Evolutionary conservation across 2,888 invertebrate species (phyloP).

Genomic region (Xylota segnis): DNA sequence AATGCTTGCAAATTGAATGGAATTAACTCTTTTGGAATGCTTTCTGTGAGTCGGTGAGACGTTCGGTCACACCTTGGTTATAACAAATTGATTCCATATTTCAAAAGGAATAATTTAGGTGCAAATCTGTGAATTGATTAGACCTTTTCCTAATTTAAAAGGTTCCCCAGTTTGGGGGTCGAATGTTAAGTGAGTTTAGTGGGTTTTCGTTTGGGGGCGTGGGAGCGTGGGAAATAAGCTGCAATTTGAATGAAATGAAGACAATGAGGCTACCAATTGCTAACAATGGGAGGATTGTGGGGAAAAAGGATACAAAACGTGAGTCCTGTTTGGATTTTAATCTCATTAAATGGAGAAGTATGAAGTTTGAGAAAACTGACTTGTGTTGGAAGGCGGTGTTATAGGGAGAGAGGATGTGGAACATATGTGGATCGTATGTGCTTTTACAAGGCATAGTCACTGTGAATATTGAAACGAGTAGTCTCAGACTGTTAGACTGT

Average conservation of each 20-base stretch:
- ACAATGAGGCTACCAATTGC: neutral
- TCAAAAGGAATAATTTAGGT: constrained; percentile 58
- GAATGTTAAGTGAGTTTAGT: constrained; percentile 38
- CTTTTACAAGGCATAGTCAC: neutral
- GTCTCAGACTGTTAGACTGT: too few relatives aligned
- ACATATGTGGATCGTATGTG: neutral
- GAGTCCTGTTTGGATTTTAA: neutral
- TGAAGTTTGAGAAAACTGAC: too few relatives aligned
- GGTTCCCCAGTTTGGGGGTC: constrained; percentile 10
- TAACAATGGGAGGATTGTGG: neutral
- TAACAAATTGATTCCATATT: constrained; percentile 62
- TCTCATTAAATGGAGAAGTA: neutral
- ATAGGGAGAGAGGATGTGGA: neutral
- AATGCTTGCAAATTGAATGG: constrained; percentile 52
- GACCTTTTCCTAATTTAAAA: constrained; percentile 45
- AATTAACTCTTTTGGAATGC: constrained; percentile 36
- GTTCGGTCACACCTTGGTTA: constrained; percentile 7
- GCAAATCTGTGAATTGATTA: constrained; percentile 62
- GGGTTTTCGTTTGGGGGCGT: neutral
- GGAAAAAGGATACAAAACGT: too few relatives aligned
- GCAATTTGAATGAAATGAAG: constrained; percentile 22
- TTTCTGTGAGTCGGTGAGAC: constrained; percentile 3
- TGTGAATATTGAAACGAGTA: too few relatives aligned
- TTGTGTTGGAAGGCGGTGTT: neutral
- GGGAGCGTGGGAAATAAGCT: neutral